Evolutionary conservation across 2,888 invertebrate species (phyloP), one percentile per base, ranked within the genome.

Genomic region (Aphodius granarius): DNA sequence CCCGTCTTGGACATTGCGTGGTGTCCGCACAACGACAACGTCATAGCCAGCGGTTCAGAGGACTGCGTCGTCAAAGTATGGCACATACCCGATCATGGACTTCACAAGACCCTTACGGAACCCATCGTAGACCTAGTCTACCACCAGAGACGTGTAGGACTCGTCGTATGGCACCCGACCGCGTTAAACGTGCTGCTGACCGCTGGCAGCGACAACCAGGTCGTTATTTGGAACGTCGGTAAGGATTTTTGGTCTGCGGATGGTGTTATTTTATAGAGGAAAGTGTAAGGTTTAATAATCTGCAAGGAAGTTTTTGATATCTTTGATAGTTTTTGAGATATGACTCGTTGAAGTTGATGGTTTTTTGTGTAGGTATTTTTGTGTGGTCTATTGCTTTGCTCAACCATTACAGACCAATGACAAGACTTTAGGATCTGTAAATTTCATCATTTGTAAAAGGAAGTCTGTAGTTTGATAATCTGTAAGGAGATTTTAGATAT

Each of bases 21-120:
- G 97, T 98, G 97, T 87, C 98, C 98, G 0, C 98, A 98, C 89
- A 97, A 98, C 86, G 98, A 99, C 89, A 97, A 98, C 87, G 95
- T 98, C 79, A 98, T 99, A 83, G 99, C 99, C 71, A 97, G 97
- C 73, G 97, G 97, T 73, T 98, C 98, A 0, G 98, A 98, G 86
- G 99, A 99, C 88, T 96, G 97, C 85, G 96, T 97, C 9, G 97
- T 98, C 72, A 82, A 90, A 89, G 92, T 98, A 75, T 98, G 98
- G 98, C 96, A 97, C 88, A 95, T 98, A 84, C 97, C 97, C 0
- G 97, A 97, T 84, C 92, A 94, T 15, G 97, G 97, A 6, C 91
- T 97, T 72, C 93, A 94, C 21, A 92, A 95, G 82, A 97, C 97
- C 63, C 90, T 98, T 77, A 96, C 97, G 1, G 97, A 98, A 82